Percentiles rank a stretch among this genome's conserved stretches.
phyloP scores from a whole-genome alignment of 2,888 invertebrate species.

The Teleiodes luculella region DNA sequence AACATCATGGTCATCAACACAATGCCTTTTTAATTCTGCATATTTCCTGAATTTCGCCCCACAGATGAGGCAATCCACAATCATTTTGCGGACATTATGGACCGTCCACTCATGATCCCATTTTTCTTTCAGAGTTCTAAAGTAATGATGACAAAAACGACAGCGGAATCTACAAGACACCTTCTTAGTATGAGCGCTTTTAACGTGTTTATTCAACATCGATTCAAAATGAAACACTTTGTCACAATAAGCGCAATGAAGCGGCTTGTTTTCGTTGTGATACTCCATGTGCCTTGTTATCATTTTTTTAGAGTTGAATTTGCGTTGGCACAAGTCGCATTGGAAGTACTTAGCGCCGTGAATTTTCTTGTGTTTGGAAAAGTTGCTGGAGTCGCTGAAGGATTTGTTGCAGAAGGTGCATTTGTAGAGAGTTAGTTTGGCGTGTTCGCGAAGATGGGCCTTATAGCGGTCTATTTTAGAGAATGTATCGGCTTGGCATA shows the following conservation, averaged over 20 bases:
- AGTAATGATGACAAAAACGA: slow-evolving; percentile 51
- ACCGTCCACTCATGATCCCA: slow-evolving; percentile 72
- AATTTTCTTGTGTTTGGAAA: slow-evolving; percentile 73
- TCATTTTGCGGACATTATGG: slow-evolving; percentile 64
- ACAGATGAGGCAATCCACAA: slow-evolving; percentile 62
- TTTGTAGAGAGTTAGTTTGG: slow-evolving; percentile 67
- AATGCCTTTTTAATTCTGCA: slow-evolving; percentile 59
- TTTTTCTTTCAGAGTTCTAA: slow-evolving; percentile 57
- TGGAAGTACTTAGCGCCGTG: slow-evolving; percentile 61
- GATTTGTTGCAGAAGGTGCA: slow-evolving; percentile 70
- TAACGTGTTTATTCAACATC: slow-evolving; percentile 64
- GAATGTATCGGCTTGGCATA: slow-evolving; percentile 56
- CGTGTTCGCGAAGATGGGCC: slow-evolving; percentile 68
- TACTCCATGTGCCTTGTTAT: slow-evolving; percentile 66
- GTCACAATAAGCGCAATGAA: slow-evolving; percentile 51
- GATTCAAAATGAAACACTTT: slow-evolving; percentile 65
- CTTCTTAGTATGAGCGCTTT: slow-evolving; percentile 48
- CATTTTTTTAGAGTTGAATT: slow-evolving; percentile 72
- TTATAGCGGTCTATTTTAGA: slow-evolving; percentile 60
- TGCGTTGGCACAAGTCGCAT: slow-evolving; percentile 67
- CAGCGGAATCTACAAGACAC: slow-evolving; percentile 45
- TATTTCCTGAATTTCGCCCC: slow-evolving; percentile 64
- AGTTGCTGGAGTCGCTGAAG: slow-evolving; percentile 73
- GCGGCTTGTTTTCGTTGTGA: slow-evolving; percentile 53
- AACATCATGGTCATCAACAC: slow-evolving; percentile 41